phyloP scores from a whole-genome alignment of 2,113 vertebrate species.

The Rhabdomys dilectus region DNA sequence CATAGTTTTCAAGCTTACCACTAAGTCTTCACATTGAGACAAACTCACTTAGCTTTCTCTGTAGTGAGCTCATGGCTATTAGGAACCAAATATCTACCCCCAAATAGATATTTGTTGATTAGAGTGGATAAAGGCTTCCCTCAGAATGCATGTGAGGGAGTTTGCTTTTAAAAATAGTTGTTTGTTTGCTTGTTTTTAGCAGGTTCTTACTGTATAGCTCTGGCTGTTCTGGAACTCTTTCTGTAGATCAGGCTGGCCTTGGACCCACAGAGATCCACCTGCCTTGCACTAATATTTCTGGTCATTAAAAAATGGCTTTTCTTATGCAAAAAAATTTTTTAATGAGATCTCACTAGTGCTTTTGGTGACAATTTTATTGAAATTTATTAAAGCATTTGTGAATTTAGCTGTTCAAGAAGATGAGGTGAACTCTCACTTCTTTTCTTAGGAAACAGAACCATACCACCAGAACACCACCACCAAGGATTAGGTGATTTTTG shows the following conservation, averaged over 20 bases:
- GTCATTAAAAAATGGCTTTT: neutral
- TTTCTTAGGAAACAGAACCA: neutral
- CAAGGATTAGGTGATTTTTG: too few species aligned
- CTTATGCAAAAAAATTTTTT: neutral
- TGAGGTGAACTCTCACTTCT: neutral
- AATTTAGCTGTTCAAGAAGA: neutral
- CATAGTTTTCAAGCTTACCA: neutral
- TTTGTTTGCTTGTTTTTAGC: neutral
- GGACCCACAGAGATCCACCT: neutral
- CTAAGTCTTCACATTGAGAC: constrained; percentile 25
- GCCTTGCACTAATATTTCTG: neutral
- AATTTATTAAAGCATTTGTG: constrained; percentile 38
- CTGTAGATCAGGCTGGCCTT: neutral
- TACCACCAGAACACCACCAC: neutral
- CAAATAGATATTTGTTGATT: constrained; percentile 13
- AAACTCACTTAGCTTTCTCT: neutral
- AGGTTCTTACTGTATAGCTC: neutral
- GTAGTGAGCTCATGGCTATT: neutral
- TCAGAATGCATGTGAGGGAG: neutral
- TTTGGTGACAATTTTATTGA: constrained; percentile 1
- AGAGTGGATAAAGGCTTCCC: neutral
- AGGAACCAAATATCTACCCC: neutral
- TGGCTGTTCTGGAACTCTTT: neutral
- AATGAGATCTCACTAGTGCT: neutral
- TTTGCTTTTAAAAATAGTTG: neutral